Conservation (phyloP, 2,797 vertebrate species). For the Manis pentadactyla region DNA sequence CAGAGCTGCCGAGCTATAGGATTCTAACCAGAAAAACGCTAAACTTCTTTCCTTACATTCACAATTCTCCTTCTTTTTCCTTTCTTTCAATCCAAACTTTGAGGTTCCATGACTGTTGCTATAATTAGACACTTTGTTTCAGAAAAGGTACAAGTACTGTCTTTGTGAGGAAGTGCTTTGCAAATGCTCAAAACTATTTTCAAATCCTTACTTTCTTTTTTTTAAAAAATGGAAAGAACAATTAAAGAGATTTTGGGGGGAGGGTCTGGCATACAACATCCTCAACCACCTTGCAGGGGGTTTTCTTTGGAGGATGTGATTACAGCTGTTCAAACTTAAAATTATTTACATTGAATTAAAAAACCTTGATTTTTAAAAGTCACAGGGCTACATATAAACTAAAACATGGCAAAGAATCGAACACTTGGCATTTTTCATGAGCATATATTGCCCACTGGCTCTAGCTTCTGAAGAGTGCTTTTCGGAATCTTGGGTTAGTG, state of each 20-base stretch:
- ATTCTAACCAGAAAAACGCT: conserved; percentile 35
- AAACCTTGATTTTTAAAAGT: conserved; percentile 58
- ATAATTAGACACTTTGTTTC: conserved; percentile 54
- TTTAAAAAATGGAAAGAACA: conserved; percentile 29
- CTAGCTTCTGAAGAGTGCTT: conserved; percentile 1
- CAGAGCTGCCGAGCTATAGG: not conserved
- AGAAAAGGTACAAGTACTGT: conserved; percentile 38
- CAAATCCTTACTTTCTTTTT: conserved; percentile 30
- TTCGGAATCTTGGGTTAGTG: not conserved
- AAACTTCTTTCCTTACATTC: not conserved
- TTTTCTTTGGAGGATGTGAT: conserved; percentile 67
- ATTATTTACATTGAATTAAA: conserved; percentile 54
- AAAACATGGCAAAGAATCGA: conserved; percentile 45
- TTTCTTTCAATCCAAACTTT: conserved; percentile 53
- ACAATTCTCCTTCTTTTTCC: not conserved
- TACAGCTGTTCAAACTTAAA: conserved; percentile 62
- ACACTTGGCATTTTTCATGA: conserved; percentile 36
- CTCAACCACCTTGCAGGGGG: not conserved
- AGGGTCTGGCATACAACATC: conserved; percentile 3
- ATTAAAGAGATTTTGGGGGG: conserved; percentile 54
- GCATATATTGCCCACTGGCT: not conserved
- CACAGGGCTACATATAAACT: conserved; percentile 53
- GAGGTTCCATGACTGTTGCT: not conserved
- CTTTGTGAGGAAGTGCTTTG: not conserved
- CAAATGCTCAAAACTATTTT: conserved; percentile 61